Evolutionary conservation across 2,888 invertebrate genomes (phyloP).

Genomic region (Ernsta delagoae): DNA sequence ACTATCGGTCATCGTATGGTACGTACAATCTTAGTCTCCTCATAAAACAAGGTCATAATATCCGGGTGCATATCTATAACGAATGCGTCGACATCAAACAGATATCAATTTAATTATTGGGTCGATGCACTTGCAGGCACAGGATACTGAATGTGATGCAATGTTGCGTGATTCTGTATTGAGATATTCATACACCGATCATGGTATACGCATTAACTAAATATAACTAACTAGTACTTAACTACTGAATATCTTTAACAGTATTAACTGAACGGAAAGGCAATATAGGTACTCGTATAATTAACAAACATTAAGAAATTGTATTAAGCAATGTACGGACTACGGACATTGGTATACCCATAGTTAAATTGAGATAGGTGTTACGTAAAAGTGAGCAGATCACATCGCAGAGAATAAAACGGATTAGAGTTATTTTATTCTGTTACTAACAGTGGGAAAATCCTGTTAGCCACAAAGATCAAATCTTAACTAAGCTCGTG

Average conservation of each 20-base stretch:
- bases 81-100: constrained; percentile 38
- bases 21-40: background rate
- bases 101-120: constrained; percentile 53
- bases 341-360: constrained; percentile 8
- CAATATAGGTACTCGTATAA: constrained; percentile 29
- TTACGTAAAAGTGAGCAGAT: background rate
- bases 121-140: constrained; percentile 56
- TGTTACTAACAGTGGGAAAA: background rate
- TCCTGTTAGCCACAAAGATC: background rate
- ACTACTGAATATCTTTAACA: constrained; percentile 6
- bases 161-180: constrained; percentile 32
- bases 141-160: constrained; percentile 42
- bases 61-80: constrained; percentile 35
- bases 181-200: constrained; percentile 14
- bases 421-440: background rate
- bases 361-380: background rate
- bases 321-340: constrained; percentile 22
- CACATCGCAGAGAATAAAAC: background rate
- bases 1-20: constrained; percentile 3
- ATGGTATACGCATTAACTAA: background rate
- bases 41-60: constrained; percentile 26
- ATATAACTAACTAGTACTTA: no score
- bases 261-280: constrained; percentile 22
- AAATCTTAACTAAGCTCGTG: background rate
- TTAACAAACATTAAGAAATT: constrained; percentile 38